phyloP scores from a whole-genome alignment of 2,113 vertebrate species.

The Myrmecophaga tridactyla region DNA sequence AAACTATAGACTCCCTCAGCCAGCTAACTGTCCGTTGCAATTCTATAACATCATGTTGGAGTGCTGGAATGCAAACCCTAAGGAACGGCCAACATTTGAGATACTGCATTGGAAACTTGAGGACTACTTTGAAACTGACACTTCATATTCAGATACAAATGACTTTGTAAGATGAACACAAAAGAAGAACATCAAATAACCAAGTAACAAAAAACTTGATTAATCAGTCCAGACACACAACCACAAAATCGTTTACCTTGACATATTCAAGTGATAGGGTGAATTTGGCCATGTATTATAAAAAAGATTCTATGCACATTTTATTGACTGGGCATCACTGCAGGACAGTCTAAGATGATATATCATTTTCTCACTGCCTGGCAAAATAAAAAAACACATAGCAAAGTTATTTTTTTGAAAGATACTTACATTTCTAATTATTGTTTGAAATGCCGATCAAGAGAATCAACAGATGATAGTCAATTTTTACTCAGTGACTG shows the following conservation, averaged over 20 bases:
- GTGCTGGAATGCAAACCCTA: conserved; percentile 87
- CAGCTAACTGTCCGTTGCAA: conserved; percentile 81
- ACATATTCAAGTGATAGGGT: not conserved
- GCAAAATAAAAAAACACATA: conserved; percentile 68
- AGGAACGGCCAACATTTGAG: conserved; percentile 89
- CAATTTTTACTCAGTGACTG: conserved; percentile 52
- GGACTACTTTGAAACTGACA: conserved; percentile 82
- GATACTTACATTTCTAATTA: conserved; percentile 77
- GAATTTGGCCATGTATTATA: not conserved
- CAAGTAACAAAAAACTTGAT: not conserved
- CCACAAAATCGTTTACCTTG: conserved; percentile 43
- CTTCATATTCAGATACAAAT: conserved; percentile 75
- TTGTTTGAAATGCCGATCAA: conserved; percentile 72
- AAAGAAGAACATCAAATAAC: not conserved
- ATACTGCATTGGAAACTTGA: conserved; percentile 89
- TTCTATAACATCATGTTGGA: conserved; percentile 90
- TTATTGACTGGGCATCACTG: not conserved
- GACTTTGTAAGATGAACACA: conserved; percentile 38
- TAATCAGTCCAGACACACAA: not conserved
- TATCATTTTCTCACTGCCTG: conserved; percentile 58
- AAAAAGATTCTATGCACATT: not conserved
- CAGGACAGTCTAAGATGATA: conserved; percentile 14
- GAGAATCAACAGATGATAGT: conserved; percentile 69
- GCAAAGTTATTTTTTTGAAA: conserved; percentile 32
- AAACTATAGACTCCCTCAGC: conserved; percentile 90